phyloP scores from a whole-genome alignment of 2,888 invertebrate genomes.

The Hirtodrosophila alboralis region DNA sequence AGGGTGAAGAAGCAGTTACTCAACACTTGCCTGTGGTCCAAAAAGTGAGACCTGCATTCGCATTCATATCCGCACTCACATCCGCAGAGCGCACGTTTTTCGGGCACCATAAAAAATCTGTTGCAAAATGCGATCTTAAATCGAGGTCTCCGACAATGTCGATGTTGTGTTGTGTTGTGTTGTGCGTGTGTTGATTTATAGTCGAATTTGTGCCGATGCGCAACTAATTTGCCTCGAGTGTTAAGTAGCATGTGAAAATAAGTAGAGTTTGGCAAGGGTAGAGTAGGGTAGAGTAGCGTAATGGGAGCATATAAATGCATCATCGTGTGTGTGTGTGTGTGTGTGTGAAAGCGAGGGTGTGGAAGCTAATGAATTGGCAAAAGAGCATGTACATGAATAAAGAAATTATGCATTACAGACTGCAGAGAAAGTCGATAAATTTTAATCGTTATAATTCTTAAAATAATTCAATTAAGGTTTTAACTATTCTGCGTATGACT shows the following conservation, averaged over 20 bases:
- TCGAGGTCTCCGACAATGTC: neutral
- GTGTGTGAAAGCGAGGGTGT: neutral
- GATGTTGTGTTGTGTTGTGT: constrained; percentile 19
- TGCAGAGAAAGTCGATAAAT: neutral
- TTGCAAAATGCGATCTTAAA: constrained; percentile 40
- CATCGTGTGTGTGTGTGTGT: neutral
- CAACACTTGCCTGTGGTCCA: constrained; percentile 18
- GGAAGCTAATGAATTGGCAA: neutral
- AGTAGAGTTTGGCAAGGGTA: neutral
- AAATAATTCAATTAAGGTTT: no score
- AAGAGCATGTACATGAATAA: no score
- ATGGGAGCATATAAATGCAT: constrained; percentile 3
- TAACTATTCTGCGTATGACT: no score
- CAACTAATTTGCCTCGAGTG: constrained; percentile 73
- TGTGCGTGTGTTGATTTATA: constrained; percentile 63
- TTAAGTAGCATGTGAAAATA: constrained; percentile 62
- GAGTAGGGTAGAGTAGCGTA: constrained; percentile 1
- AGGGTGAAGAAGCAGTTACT: constrained; percentile 24
- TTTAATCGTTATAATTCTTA: neutral
- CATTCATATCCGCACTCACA: constrained; percentile 27
- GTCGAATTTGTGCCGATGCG: constrained; percentile 63
- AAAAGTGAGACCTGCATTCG: constrained; percentile 5
- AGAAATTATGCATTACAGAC: neutral
- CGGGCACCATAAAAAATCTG: constrained; percentile 68
- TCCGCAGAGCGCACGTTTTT: constrained; percentile 49